Conservation (phyloP, 2,888 invertebrate species). For the Macaria notata region DNA sequence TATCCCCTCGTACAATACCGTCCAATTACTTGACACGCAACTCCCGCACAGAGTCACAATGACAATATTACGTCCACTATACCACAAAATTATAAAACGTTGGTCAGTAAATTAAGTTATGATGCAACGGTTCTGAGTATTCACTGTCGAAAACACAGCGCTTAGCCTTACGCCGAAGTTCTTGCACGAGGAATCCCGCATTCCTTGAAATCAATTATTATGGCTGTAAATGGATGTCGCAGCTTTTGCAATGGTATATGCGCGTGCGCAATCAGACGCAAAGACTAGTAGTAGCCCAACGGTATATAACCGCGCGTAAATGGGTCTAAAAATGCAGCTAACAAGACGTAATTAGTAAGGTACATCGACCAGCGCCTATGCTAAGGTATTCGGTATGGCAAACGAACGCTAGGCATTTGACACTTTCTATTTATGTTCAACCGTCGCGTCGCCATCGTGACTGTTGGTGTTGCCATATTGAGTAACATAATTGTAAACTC, state of each 20-base stretch:
- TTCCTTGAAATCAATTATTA: conserved; percentile 37
- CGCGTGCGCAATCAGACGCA: conserved; percentile 18
- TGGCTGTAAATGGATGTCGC: conserved; percentile 26
- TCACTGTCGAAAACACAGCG: conserved; percentile 19
- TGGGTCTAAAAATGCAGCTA: conserved; percentile 36
- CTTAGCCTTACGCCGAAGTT: conserved; percentile 40
- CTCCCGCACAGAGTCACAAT: conserved; percentile 27
- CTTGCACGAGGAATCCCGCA: conserved; percentile 32
- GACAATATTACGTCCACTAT: conserved; percentile 15
- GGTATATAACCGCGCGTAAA: conserved; percentile 35
- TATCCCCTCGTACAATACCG: conserved; percentile 43
- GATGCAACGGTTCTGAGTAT: background rate
- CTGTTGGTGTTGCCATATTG: conserved; percentile 52
- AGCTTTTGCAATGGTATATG: conserved; percentile 12
- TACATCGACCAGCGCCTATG: conserved; percentile 35
- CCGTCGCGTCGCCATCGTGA: conserved; percentile 48
- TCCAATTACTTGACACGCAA: conserved; percentile 34
- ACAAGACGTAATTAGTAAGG: conserved; percentile 40
- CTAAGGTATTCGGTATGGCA: conserved; percentile 55
- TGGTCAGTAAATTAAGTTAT: no score
- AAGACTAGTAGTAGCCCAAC: conserved; percentile 23
- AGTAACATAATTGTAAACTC: conserved; percentile 54
- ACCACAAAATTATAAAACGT: no score
- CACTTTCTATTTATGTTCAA: conserved; percentile 74
- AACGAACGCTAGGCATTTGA: conserved; percentile 60